phyloP scores from a whole-genome alignment of 2,888 invertebrate genomes.

The Ennomos fuscantarius region DNA sequence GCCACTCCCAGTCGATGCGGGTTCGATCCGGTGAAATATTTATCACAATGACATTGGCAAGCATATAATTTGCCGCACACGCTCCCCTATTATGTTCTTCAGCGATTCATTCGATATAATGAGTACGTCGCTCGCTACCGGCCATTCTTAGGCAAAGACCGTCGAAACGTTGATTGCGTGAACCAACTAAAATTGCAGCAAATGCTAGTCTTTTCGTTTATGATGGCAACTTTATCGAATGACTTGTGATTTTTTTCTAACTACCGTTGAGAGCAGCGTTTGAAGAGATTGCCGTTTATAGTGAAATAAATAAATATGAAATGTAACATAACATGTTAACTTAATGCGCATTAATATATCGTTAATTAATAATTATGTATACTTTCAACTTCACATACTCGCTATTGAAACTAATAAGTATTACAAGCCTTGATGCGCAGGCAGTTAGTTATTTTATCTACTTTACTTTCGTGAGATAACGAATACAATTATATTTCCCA shows the following conservation, averaged over 20 bases:
- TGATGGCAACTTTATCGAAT: constrained; percentile 38
- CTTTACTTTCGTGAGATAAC: constrained; percentile 5
- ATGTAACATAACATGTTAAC: background rate
- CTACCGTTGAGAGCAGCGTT: constrained; percentile 35
- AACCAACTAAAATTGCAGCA: constrained; percentile 45
- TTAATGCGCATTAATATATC: too few species aligned
- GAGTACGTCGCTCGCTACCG: constrained; percentile 67
- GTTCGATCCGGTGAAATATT: constrained; percentile 62
- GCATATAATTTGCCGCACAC: constrained; percentile 78
- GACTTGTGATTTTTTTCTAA: constrained; percentile 41
- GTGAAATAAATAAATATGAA: constrained; percentile 10
- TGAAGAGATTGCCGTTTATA: constrained; percentile 30
- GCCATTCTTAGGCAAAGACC: constrained; percentile 48
- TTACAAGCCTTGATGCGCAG: too few species aligned
- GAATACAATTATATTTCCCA: constrained; percentile 3
- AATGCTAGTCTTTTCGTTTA: constrained; percentile 41
- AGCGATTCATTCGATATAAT: constrained; percentile 80
- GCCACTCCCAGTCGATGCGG: constrained; percentile 15
- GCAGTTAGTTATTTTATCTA: background rate
- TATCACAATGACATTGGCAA: constrained; percentile 77
- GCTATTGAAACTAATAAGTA: too few species aligned
- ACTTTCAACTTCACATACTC: too few species aligned
- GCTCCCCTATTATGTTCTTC: constrained; percentile 70
- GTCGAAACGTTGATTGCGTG: constrained; percentile 36
- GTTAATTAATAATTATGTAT: too few species aligned